A percentile compares a stretch with the other conserved stretches of the same genome.
phyloP scores from a whole-genome alignment of 2,888 invertebrate genomes.

The Lasioglossum zephyrum region DNA sequence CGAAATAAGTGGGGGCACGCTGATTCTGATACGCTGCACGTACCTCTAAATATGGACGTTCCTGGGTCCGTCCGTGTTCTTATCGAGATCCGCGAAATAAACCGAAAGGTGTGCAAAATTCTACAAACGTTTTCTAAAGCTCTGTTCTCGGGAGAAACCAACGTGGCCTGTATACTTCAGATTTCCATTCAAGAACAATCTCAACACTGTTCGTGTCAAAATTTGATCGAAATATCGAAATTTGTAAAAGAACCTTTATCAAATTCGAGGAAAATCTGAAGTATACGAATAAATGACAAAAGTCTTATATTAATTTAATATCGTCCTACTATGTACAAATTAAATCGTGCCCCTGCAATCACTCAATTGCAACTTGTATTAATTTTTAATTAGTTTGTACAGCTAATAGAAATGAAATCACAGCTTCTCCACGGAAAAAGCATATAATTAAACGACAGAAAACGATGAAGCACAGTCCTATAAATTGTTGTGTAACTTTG shows the following conservation, averaged over 20 bases:
- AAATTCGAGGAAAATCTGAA: too few species aligned
- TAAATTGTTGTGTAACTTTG: neutral
- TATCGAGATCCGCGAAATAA: neutral
- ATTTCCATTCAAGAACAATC: neutral
- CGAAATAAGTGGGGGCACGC: constrained; percentile 31
- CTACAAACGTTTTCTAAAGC: neutral
- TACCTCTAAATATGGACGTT: constrained; percentile 31
- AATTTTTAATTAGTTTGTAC: too few species aligned
- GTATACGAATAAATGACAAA: too few species aligned
- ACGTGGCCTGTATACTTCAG: neutral
- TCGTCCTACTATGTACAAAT: too few species aligned
- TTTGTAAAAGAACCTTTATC: too few species aligned
- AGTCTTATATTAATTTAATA: too few species aligned
- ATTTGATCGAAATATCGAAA: too few species aligned
- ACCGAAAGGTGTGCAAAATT: neutral
- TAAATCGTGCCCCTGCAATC: too few species aligned
- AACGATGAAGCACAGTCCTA: neutral
- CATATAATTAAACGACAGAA: too few species aligned
- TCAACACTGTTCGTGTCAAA: neutral
- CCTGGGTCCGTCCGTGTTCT: neutral
- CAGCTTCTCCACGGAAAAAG: too few species aligned
- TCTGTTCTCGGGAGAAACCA: neutral
- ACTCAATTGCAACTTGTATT: too few species aligned
- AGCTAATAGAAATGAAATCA: too few species aligned
- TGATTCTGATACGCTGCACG: constrained; percentile 16